Percentiles rank a stretch among this genome's conserved stretches.
Evolutionary conservation across 1,140 invertebrate genomes (phyloP).

Genomic region (Drosophila oshimai): DNA sequence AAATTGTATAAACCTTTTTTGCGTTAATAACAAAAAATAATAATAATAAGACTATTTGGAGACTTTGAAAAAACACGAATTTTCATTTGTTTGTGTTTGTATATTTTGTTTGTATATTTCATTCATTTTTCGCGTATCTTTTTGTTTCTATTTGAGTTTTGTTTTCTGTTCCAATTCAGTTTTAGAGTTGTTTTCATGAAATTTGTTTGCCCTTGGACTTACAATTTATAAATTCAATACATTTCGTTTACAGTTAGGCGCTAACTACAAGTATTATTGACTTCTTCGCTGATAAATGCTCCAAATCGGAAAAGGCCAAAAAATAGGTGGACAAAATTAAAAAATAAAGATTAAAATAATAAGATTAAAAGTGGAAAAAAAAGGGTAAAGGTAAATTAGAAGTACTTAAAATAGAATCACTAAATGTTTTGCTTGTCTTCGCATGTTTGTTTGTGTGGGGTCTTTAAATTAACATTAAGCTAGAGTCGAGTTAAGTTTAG

Average conservation of each 20-base stretch:
- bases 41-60: conserved; percentile 69
- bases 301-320: conserved; percentile 60
- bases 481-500: conserved; percentile 64
- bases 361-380: conserved; percentile 46
- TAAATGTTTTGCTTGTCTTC: conserved; percentile 72
- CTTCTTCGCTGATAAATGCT: conserved; percentile 51
- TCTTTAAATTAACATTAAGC: conserved; percentile 63
- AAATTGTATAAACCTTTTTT: conserved; percentile 62
- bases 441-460: conserved; percentile 60
- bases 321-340: conserved; percentile 48
- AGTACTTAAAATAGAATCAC: conserved; percentile 76
- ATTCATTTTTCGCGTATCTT: conserved; percentile 46
- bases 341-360: conserved; percentile 53
- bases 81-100: conserved; percentile 15
- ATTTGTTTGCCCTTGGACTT: conserved; percentile 36
- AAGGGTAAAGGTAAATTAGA: conserved; percentile 47
- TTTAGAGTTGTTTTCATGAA: conserved; percentile 14
- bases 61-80: conserved; percentile 52
- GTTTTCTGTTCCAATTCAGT: conserved; percentile 23
- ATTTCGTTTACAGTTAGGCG: conserved; percentile 59
- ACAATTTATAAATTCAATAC: conserved; percentile 76
- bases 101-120: conserved; percentile 39
- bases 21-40: conserved; percentile 33
- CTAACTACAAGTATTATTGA: conserved; percentile 70
- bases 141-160: conserved; percentile 23